phyloP scores from a whole-genome alignment of 37 sponge, comb jelly and placozoan genomes.

The Chondrosia reniformis region DNA sequence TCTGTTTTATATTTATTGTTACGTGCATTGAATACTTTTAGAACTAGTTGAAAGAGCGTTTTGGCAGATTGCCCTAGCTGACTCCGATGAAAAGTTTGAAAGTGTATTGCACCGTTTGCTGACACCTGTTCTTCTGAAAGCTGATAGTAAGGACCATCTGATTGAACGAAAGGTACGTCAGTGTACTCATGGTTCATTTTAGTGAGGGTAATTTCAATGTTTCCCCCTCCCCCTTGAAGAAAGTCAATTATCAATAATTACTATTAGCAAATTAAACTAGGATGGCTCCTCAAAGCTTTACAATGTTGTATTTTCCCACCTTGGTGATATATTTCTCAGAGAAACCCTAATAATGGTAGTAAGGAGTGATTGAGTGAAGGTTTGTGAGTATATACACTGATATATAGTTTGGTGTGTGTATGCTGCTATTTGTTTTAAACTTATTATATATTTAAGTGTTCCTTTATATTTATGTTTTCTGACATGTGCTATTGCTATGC shows the following conservation, averaged over 20 bases:
- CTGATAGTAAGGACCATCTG: conserved; percentile 5
- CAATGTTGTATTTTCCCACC: no score
- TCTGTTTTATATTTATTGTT: not conserved
- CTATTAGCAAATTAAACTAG: no score
- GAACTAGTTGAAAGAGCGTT: conserved; percentile 14
- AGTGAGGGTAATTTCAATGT: not conserved
- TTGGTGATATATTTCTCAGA: no score
- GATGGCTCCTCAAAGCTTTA: no score
- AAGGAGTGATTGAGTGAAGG: no score
- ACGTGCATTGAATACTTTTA: not conserved
- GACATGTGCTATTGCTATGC: no score
- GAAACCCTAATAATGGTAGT: no score
- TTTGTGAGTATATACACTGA: no score
- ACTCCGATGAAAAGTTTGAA: conserved; percentile 63
- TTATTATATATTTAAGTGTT: no score
- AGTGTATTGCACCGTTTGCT: conserved; percentile 36
- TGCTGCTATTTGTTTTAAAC: no score
- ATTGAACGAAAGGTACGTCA: conserved; percentile 56
- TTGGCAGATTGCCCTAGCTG: conserved; percentile 37
- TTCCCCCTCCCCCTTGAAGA: not conserved
- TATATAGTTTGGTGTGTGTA: no score
- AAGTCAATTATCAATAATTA: not conserved
- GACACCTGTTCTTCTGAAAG: conserved; percentile 52
- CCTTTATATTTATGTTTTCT: no score
- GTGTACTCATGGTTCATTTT: not conserved